phyloP scores from a whole-genome alignment of 2,888 invertebrate species.

The Parascotia fuliginaria region DNA sequence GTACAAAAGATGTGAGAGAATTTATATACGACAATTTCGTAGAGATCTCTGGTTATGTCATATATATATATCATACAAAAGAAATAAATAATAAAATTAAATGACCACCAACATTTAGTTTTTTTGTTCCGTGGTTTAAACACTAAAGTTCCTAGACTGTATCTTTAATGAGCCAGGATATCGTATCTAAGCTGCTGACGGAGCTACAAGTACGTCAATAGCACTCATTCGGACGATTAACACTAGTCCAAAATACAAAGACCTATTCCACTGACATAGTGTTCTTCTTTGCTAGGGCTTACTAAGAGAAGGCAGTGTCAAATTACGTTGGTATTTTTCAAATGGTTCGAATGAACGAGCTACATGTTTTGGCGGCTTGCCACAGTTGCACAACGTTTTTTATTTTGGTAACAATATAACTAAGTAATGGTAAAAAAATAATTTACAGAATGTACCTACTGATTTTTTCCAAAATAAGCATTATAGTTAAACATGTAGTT shows the following conservation, averaged over 20 bases:
- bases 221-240: constrained; percentile 72
- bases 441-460: too few species aligned
- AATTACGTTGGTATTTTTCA: constrained; percentile 54
- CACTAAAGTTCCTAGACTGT: constrained; percentile 8
- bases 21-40: too few species aligned
- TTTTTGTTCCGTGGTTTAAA: too few species aligned
- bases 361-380: constrained; percentile 80
- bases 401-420: constrained; percentile 28
- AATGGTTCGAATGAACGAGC: constrained; percentile 76
- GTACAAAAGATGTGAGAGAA: too few species aligned
- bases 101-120: too few species aligned
- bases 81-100: too few species aligned
- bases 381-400: constrained; percentile 71
- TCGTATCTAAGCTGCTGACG: constrained; percentile 74
- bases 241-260: constrained; percentile 61
- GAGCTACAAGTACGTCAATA: constrained; percentile 70
- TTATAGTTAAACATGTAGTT: too few species aligned
- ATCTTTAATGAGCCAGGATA: constrained; percentile 54
- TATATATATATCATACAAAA: too few species aligned
- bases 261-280: constrained; percentile 49
- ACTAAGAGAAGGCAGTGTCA: constrained; percentile 49
- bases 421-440: too few species aligned
- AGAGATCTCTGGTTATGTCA: too few species aligned
- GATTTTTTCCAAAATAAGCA: too few species aligned
- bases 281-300: constrained; percentile 29